phyloP scores from a whole-genome alignment of 2,797 vertebrate species.

The Sebastes ruberrimus region DNA sequence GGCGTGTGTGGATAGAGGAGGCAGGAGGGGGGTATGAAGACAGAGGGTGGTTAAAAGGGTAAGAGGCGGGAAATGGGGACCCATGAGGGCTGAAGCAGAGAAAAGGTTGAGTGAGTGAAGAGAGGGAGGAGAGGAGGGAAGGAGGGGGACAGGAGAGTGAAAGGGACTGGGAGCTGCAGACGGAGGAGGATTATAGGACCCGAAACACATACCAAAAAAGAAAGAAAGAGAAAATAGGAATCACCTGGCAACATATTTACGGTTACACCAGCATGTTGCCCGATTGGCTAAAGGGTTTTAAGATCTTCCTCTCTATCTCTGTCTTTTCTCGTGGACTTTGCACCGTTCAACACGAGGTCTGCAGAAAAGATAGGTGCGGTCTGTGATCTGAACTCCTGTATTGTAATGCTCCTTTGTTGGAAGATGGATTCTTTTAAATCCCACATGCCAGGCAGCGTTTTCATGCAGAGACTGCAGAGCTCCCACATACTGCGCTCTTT shows the following conservation, averaged over 20 bases:
- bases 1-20: constrained; percentile 27
- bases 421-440: constrained; percentile 37
- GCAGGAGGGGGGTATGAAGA: constrained; percentile 34
- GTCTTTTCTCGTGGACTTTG: background rate
- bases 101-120: constrained; percentile 58
- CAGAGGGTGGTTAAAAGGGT: constrained; percentile 59
- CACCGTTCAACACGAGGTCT: constrained; percentile 37
- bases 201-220: constrained; percentile 21
- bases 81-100: constrained; percentile 52
- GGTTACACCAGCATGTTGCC: constrained; percentile 37
- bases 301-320: constrained; percentile 7
- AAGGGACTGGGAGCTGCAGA: constrained; percentile 43
- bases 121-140: constrained; percentile 6
- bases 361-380: constrained; percentile 24
- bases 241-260: constrained; percentile 65
- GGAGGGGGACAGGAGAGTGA: constrained; percentile 39
- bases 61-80: constrained; percentile 65
- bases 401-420: constrained; percentile 37
- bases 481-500: constrained; percentile 14
- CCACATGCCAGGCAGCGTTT: constrained; percentile 24
- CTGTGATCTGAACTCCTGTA: constrained; percentile 28
- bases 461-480: constrained; percentile 32
- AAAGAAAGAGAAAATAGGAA: constrained; percentile 25
- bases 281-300: constrained; percentile 36
- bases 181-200: constrained; percentile 35